A percentile compares a stretch with the other conserved stretches of the same genome.
Evolutionary conservation across 1,140 invertebrate species (phyloP).

Genomic region (Dinoponera quadriceps): DNA sequence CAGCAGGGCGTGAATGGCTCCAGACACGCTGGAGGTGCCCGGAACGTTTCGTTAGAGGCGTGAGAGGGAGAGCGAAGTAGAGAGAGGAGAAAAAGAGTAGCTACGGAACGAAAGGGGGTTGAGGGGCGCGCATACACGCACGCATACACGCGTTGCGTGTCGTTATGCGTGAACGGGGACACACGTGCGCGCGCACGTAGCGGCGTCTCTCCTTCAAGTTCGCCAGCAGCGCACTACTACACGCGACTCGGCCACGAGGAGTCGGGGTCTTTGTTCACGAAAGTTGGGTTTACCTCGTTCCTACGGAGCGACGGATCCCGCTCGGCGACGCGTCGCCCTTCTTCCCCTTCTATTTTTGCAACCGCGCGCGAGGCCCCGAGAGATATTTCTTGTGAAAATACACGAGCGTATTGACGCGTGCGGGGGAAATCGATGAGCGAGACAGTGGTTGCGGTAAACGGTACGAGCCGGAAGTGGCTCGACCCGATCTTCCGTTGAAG

Average conservation of each 20-base stretch:
- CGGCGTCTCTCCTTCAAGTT: conserved; percentile 61
- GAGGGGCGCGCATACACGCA: not conserved
- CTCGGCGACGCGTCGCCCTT: conserved; percentile 33
- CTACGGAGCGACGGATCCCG: conserved; percentile 47
- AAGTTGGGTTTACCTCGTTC: conserved; percentile 74
- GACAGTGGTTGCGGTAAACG: conserved; percentile 28
- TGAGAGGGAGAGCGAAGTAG: not conserved
- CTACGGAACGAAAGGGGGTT: not conserved
- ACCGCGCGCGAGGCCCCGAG: conserved; percentile 18
- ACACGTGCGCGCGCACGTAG: conserved; percentile 52
- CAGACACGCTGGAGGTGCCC: conserved; percentile 74
- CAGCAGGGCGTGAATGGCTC: conserved; percentile 77
- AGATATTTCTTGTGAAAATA: conserved; percentile 56
- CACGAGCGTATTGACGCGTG: conserved; percentile 28
- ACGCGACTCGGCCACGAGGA: not conserved
- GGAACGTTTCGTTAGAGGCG: conserved; percentile 60
- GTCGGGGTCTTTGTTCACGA: conserved; percentile 71
- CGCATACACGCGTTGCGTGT: conserved; percentile 22
- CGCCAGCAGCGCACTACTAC: conserved; percentile 29
- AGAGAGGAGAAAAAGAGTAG: too few relatives aligned
- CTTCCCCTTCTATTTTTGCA: conserved; percentile 68
- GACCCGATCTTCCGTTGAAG: not conserved
- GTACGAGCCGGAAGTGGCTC: conserved; percentile 21
- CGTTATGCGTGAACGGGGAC: conserved; percentile 44
- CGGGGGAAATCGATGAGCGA: conserved; percentile 59